These are phyloP conservation scores for Dynastes hyllus DNA, from an alignment of 2,888 invertebrate species.

Conservation along the genomic window DNA sequence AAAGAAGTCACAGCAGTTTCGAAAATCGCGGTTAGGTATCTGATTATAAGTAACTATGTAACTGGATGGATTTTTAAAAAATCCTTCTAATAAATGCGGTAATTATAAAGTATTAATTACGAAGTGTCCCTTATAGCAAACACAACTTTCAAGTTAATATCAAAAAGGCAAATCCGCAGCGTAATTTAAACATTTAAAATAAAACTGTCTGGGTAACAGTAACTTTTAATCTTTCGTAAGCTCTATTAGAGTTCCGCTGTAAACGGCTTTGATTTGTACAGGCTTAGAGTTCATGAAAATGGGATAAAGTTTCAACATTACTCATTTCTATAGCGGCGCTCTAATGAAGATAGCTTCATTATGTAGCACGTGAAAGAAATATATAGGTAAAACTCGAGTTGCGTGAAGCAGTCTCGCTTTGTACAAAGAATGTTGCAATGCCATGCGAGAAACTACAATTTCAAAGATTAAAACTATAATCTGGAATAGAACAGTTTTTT, in stretches of 20 bases:
- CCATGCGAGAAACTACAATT: too few species aligned
- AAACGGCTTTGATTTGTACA: not conserved
- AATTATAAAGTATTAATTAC: too few species aligned
- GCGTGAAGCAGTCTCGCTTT: not conserved
- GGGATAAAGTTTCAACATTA: constrained; percentile 11
- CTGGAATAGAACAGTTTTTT: too few species aligned
- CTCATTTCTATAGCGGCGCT: not conserved
- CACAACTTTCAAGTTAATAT: not conserved
- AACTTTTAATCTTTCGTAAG: not conserved
- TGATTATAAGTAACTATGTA: too few species aligned
- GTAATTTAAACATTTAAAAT: constrained; percentile 3
- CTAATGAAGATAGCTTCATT: not conserved
- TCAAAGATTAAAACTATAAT: too few species aligned
- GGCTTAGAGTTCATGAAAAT: not conserved
- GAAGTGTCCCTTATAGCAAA: too few species aligned
- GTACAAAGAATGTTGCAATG: too few species aligned
- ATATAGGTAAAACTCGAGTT: constrained; percentile 7
- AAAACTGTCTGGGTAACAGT: not conserved
- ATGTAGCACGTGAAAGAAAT: not conserved
- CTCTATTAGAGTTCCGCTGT: constrained; percentile 3
- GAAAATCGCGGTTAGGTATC: too few species aligned
- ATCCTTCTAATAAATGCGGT: too few species aligned
- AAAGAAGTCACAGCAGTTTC: too few species aligned
- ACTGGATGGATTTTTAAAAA: too few species aligned
- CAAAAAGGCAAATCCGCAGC: not conserved